A percentile compares a stretch with the other conserved stretches of the same genome.
Evolutionary conservation across 2,888 invertebrate genomes (phyloP).

Genomic region (Megalurothrips usitatus): DNA sequence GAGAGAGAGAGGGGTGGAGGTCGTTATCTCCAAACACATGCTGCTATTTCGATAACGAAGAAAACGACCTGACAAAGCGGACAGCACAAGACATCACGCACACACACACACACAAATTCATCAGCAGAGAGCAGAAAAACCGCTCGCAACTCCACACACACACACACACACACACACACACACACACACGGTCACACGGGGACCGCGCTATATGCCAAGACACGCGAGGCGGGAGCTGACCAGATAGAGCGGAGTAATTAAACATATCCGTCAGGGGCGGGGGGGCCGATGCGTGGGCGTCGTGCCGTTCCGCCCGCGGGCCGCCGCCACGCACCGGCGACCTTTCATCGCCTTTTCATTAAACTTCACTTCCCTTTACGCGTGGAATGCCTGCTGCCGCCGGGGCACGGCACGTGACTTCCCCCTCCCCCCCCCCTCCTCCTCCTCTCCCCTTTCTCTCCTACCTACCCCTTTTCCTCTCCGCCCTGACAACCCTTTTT

Average conservation of each 20-base stretch:
- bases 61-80: too few species aligned
- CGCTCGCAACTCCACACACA: not conserved
- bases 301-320: too few species aligned
- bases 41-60: too few species aligned
- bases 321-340: not conserved
- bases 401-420: not conserved
- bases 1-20: too few species aligned
- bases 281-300: too few species aligned
- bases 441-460: not conserved
- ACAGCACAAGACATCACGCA: not conserved
- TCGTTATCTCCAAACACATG: too few species aligned
- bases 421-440: not conserved
- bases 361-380: not conserved
- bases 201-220: not conserved
- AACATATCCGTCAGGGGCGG: too few species aligned
- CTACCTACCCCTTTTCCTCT: not conserved
- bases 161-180: slow-evolving; percentile 11
- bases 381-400: slow-evolving; percentile 14
- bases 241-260: too few species aligned
- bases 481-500: not conserved
- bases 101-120: not conserved
- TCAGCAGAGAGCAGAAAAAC: not conserved
- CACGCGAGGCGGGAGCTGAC: not conserved
- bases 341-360: slow-evolving; percentile 19
- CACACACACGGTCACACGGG: not conserved